Evolutionary conservation across 2,888 invertebrate genomes (phyloP), one percentile per base, ranked within the genome.

Genomic region (Epinotia brunnichana): DNA sequence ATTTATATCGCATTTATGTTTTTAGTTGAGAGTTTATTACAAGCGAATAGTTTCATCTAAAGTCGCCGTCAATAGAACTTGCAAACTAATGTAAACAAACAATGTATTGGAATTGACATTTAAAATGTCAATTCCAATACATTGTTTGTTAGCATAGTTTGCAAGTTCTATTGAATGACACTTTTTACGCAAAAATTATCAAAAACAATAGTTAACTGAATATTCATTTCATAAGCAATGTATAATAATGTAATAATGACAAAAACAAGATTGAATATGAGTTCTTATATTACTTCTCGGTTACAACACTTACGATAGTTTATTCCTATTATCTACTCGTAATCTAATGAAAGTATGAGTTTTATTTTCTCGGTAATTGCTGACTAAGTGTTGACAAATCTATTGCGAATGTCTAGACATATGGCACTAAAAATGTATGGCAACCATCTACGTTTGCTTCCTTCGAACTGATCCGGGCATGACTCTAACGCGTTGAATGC

Each of bases 261-360:
- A 61, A 39, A 53, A 41, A 59, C 53, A 61, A 39, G 39, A 54
- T 61, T 51, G 61, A 13, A 29, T 53, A 41, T 60, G 5, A 69
- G n/a, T 69, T 62, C 41, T 61, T 54, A 62, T 41, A 54, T 44
- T 39, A 41, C 24, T 15, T 69, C 53, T 41, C 41, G 29, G 54
- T 69, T 61, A 54, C 69, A 69, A 13, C 53, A 61, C 44, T 41
- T 35, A n/a, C 29, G 53, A 69, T 69, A 61, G 54, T 54, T 53
- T 17, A n/a, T 44, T 41, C 41, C 5, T 44, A 24, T 41, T 69
- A 62, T 62, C 61, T 69, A n/a, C n/a, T n/a, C n/a, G n/a, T n/a
- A 53, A 69, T 69, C 54, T 68, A 53, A n/a, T 82, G 29, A 35
- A 39, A 39, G 29, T 7, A 29, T 51, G 13, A 24, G 7, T 41